Evolutionary conservation across 2,797 vertebrate species (phyloP).

Genomic region (Trachops cirrhosus): DNA sequence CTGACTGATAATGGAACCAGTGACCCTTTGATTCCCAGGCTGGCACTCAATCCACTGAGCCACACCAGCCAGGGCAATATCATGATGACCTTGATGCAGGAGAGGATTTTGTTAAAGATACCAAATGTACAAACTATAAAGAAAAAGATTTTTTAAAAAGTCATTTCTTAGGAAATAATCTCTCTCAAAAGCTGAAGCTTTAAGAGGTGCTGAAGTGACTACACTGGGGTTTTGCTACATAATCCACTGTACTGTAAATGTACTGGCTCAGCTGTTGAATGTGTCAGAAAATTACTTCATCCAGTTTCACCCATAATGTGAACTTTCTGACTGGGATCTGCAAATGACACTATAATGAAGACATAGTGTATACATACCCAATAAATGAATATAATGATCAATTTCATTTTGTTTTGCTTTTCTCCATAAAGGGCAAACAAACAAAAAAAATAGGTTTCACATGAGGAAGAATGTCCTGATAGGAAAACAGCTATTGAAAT

Average conservation of each 20-base stretch:
- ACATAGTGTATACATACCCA: background rate
- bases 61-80: too few species aligned
- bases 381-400: background rate
- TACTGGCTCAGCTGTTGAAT: background rate
- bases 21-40: too few species aligned
- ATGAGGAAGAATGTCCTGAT: background rate
- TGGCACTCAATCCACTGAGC: too few species aligned
- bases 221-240: background rate
- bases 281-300: background rate
- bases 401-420: conserved; percentile 18
- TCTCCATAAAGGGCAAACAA: background rate
- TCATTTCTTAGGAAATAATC: conserved; percentile 50
- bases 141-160: conserved; percentile 43
- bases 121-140: conserved; percentile 19
- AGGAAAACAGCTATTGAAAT: conserved; percentile 7
- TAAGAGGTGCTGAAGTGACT: conserved; percentile 7
- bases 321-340: background rate
- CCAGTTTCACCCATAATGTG: background rate
- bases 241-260: background rate
- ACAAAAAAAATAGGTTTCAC: background rate
- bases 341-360: background rate
- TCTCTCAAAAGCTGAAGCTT: conserved; percentile 39
- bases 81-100: background rate
- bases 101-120: conserved; percentile 34
- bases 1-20: too few species aligned